These are phyloP conservation scores for Bubo blakistoni DNA, from an alignment of 2,113 vertebrate genomes.

Conservation along the genomic window DNA sequence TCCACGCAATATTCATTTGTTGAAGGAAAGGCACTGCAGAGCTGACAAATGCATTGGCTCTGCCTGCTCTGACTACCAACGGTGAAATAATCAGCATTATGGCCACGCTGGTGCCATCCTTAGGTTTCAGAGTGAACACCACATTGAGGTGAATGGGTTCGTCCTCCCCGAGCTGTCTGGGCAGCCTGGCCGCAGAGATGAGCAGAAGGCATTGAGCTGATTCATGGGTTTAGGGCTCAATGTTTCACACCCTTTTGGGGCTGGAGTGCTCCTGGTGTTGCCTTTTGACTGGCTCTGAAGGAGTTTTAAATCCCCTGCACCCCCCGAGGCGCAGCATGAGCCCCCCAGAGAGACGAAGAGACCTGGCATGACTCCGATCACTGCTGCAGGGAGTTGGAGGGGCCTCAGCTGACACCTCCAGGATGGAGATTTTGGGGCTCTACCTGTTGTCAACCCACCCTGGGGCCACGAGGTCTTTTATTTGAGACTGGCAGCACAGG, in stretches of 20 bases:
- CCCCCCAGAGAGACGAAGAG: rapidly evolving
- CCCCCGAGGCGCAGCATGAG: rapidly evolving
- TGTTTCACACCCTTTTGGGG: background rate
- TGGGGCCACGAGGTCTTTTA: rapidly evolving
- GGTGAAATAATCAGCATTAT: background rate
- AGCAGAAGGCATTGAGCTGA: background rate
- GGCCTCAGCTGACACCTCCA: background rate
- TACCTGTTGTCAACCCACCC: rapidly evolving
- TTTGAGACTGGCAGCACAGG: rapidly evolving
- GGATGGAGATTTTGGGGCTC: background rate
- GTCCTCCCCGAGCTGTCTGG: background rate
- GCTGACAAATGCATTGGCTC: background rate
- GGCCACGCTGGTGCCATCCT: background rate
- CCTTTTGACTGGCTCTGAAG: rapidly evolving
- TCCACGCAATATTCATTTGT: rapidly evolving
- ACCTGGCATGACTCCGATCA: rapidly evolving
- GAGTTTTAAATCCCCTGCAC: background rate
- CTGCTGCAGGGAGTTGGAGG: background rate
- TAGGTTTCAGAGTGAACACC: background rate
- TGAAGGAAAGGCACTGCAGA: background rate
- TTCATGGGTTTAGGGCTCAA: rapidly evolving
- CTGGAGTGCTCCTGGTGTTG: background rate
- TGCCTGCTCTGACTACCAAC: background rate
- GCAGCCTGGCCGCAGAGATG: background rate
- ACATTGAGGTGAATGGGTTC: rapidly evolving